These are phyloP conservation scores for Formica aserva DNA, from an alignment of 2,888 invertebrate genomes.

Conservation along the genomic window DNA sequence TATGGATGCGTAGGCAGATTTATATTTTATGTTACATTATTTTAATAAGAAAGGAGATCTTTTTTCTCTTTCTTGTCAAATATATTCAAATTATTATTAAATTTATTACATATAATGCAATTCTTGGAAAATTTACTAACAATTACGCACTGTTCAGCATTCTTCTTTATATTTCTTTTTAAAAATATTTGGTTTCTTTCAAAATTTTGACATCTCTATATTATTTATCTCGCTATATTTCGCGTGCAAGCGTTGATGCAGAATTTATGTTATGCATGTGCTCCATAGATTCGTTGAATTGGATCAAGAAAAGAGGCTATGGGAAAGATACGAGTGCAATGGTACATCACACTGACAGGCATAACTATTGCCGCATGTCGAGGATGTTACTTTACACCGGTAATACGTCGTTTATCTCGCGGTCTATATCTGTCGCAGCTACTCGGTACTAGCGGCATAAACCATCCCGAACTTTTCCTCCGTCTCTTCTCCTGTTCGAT, in stretches of 20 bases:
- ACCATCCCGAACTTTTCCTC: constrained; percentile 41
- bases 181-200: not conserved
- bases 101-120: not conserved
- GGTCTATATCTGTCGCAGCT: constrained; percentile 66
- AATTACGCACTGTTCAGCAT: not conserved
- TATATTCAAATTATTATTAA: not conserved
- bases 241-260: not conserved
- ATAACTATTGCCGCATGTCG: constrained; percentile 54
- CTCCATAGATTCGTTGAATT: constrained; percentile 43
- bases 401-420: constrained; percentile 71
- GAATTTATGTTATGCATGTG: constrained; percentile 2
- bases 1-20: not conserved
- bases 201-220: not conserved
- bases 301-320: constrained; percentile 65
- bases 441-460: constrained; percentile 41
- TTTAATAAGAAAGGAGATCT: not conserved
- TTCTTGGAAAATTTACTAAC: not conserved
- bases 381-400: constrained; percentile 68
- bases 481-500: constrained; percentile 3
- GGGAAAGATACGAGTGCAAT: constrained; percentile 53
- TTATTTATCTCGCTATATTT: not conserved
- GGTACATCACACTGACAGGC: constrained; percentile 55
- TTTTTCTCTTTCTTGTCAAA: not conserved
- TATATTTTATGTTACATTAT: too few species aligned
- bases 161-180: not conserved